Conservation (phyloP, 2,113 vertebrate genomes). For the Brachirus orientalis region DNA sequence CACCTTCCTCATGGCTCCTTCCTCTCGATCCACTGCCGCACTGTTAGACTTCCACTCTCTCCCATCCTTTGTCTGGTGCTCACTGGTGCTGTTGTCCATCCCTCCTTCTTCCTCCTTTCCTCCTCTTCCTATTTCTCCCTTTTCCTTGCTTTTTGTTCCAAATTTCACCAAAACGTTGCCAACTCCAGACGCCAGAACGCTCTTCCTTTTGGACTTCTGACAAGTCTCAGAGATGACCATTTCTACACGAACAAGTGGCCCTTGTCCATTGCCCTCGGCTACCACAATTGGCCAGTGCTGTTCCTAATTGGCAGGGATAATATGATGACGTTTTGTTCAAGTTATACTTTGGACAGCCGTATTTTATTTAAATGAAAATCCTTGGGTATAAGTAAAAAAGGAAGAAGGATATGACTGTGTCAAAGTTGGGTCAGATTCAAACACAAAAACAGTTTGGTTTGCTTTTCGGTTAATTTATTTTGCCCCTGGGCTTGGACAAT, state of each 20-base stretch:
- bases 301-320: conserved; percentile 76
- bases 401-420: too few relatives aligned
- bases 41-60: conserved; percentile 82
- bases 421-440: too few relatives aligned
- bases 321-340: too few relatives aligned
- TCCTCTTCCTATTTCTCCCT: conserved; percentile 77
- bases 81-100: conserved; percentile 83
- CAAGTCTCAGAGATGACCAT: conserved; percentile 94
- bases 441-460: too few relatives aligned
- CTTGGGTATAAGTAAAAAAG: too few relatives aligned
- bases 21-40: conserved; percentile 77
- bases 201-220: conserved; percentile 96
- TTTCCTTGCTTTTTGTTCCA: conserved; percentile 79
- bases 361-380: too few relatives aligned
- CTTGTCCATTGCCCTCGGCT: conserved; percentile 93
- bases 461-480: too few relatives aligned
- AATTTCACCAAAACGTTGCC: conserved; percentile 91
- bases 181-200: conserved; percentile 88
- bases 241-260: conserved; percentile 89
- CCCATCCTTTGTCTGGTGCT: conserved; percentile 81
- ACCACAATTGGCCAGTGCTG: conserved; percentile 86
- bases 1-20: conserved; percentile 83
- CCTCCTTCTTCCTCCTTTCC: conserved; percentile 75
- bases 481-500: too few relatives aligned
- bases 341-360: neutral